Percentiles rank a stretch among this genome's conserved stretches.
Evolutionary conservation across 2,888 invertebrate species (phyloP).

Genomic region (Terebella lapidaria): DNA sequence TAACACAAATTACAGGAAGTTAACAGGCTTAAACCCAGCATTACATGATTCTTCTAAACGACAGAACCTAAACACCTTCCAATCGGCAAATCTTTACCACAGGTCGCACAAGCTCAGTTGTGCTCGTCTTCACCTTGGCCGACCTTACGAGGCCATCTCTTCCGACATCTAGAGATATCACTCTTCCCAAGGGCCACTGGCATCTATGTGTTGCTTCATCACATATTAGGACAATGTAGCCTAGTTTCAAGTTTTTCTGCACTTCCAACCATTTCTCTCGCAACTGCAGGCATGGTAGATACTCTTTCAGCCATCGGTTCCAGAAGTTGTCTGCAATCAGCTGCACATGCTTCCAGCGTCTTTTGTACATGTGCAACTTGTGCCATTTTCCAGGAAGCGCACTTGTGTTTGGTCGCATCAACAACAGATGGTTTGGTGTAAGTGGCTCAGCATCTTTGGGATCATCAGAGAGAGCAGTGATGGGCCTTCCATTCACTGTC

Average conservation of each 20-base stretch:
- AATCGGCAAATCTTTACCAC: not conserved
- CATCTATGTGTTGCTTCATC: not conserved
- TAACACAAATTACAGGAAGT: too few species aligned
- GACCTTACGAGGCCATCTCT: not conserved
- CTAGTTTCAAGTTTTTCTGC: not conserved
- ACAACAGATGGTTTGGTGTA: slow-evolving; percentile 20
- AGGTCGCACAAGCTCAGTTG: not conserved
- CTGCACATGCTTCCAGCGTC: not conserved
- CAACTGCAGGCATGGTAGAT: not conserved
- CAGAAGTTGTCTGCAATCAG: not conserved
- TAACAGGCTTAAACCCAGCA: too few species aligned
- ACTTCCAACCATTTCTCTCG: not conserved
- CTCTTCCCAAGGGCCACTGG: not conserved
- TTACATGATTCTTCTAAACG: too few species aligned
- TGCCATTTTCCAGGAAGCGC: not conserved
- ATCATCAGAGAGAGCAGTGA: slow-evolving; percentile 17
- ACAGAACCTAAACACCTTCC: not conserved
- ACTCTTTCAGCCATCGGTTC: not conserved
- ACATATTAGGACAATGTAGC: not conserved
- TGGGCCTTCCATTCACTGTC: slow-evolving; percentile 21
- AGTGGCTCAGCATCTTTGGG: slow-evolving; percentile 11
- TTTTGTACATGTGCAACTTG: not conserved
- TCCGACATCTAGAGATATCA: not conserved
- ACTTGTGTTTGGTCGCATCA: not conserved
- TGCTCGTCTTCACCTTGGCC: not conserved